Percentiles rank a stretch among this genome's conserved stretches.
phyloP scores from a whole-genome alignment of 1,140 invertebrate species.

The Chymomyza costata region DNA sequence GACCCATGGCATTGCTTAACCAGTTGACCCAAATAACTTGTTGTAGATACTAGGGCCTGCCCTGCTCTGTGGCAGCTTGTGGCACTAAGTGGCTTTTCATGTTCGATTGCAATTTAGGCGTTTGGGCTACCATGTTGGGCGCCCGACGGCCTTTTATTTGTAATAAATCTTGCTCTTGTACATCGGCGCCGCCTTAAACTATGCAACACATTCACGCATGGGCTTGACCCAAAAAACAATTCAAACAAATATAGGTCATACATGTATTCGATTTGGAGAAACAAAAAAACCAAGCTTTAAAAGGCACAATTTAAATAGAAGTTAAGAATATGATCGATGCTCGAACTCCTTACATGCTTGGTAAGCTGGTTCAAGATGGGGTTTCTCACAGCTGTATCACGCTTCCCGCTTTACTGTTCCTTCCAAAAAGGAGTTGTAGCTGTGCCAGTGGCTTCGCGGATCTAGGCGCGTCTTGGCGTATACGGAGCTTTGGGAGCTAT shows the following conservation, averaged over 20 bases:
- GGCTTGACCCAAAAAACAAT: slow-evolving; percentile 25
- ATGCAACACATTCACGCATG: slow-evolving; percentile 21
- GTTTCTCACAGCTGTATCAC: too few species aligned
- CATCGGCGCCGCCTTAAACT: slow-evolving; percentile 21
- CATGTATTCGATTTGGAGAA: too few species aligned
- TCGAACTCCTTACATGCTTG: too few species aligned
- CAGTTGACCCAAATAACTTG: slow-evolving; percentile 50
- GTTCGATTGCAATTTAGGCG: slow-evolving; percentile 55
- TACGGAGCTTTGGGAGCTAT: slow-evolving; percentile 2
- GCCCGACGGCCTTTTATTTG: neutral
- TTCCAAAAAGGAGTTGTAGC: slow-evolving; percentile 12
- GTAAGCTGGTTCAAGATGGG: too few species aligned
- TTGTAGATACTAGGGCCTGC: too few species aligned
- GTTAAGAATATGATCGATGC: too few species aligned
- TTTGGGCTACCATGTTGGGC: slow-evolving; percentile 15
- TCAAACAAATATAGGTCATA: too few species aligned
- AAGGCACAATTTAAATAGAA: too few species aligned
- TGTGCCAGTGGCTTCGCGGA: slow-evolving; percentile 10
- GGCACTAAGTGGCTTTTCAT: slow-evolving; percentile 61
- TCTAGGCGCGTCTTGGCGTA: slow-evolving; percentile 10
- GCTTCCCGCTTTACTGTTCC: neutral
- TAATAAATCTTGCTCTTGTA: slow-evolving; percentile 53
- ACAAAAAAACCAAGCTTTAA: too few species aligned
- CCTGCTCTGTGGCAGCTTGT: too few species aligned
- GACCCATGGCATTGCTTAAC: too few species aligned